A percentile compares a stretch with the other conserved stretches of the same genome.
Conservation (phyloP, 2,888 invertebrate species). For the Halocaridina rubra region DNA sequence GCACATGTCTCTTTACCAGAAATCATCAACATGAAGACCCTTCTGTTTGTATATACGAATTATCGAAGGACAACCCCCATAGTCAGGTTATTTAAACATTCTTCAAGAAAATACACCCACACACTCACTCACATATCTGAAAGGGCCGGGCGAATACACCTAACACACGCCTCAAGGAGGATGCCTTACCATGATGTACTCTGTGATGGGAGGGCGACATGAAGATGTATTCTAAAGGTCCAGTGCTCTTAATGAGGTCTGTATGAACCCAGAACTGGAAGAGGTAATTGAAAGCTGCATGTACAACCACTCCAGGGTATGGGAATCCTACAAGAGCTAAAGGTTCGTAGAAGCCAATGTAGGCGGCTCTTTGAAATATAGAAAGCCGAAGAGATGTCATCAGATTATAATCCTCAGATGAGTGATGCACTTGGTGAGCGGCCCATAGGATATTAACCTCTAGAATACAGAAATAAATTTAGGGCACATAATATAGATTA, state of each 20-base stretch:
- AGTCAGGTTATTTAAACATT: no score
- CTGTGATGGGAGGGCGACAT: not conserved
- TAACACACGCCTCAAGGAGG: no score
- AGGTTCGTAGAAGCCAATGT: conserved; percentile 67
- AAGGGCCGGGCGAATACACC: no score
- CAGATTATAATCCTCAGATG: conserved; percentile 89
- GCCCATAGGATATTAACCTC: conserved; percentile 89
- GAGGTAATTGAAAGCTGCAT: not conserved
- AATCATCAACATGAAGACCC: no score
- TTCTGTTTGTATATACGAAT: no score
- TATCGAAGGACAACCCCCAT: no score
- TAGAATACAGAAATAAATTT: not conserved
- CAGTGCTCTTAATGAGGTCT: not conserved
- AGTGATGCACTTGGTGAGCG: conserved; percentile 90
- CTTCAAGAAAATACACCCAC: no score
- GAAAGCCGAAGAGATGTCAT: conserved; percentile 86
- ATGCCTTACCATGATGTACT: not conserved
- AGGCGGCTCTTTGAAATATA: conserved; percentile 72
- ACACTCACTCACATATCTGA: no score
- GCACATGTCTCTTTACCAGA: no score
- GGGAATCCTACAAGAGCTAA: conserved; percentile 53
- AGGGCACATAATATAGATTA: no score
- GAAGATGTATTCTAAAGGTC: not conserved
- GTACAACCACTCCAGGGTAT: not conserved
- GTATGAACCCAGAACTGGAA: not conserved